Evolutionary conservation across 2,888 invertebrate genomes (phyloP), one percentile per base, ranked within the genome.

Genomic region (Tryphoninae sp.): DNA sequence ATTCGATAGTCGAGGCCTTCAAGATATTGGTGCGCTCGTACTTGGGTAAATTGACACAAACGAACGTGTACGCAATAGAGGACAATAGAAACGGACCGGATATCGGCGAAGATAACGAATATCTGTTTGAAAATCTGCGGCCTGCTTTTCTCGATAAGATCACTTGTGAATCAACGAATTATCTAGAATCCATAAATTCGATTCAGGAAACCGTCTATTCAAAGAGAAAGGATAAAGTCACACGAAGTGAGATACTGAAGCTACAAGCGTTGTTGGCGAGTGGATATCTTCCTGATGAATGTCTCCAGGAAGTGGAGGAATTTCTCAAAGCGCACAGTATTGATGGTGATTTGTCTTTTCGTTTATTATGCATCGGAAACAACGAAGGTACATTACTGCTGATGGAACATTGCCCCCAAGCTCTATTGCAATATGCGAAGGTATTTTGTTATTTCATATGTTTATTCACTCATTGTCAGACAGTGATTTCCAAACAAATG

Each of bases 361-460:
- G 87, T 91, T 93, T 69, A 90, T 93, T 86, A 88, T 94, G 86
- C 89, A 93, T 88, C 90, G 92, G 51, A 91, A 93, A 84, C 92
- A 93, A 84, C 92, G 93, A 62, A 92, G 89, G 87, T n/a, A 91
- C 94, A 1, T 90, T 92, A 77, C 92, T 94, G 84, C 89, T 95
- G 84, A 91, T 95, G 42, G 94, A 94, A 45, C 93, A 93, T 76
- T 94, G 94, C 84, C 95, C 95, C 0, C 94, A 94, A 84, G 94
- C 94, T 86, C 89, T 95, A 42, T 91, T 95, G 84, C 94, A 94
- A 77, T 95, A 94, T 89, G 95, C 94, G 64, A 95, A 95, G 93
- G 95, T 95, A 89, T 58, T 64, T 62, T 78, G 9, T 55, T 7
- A 58, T 42, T 33, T 65, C n/a, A 45, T 64, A 13, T 6, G 22